Conservation (phyloP, 2,888 invertebrate species). For the Xanthorhoe designata region DNA sequence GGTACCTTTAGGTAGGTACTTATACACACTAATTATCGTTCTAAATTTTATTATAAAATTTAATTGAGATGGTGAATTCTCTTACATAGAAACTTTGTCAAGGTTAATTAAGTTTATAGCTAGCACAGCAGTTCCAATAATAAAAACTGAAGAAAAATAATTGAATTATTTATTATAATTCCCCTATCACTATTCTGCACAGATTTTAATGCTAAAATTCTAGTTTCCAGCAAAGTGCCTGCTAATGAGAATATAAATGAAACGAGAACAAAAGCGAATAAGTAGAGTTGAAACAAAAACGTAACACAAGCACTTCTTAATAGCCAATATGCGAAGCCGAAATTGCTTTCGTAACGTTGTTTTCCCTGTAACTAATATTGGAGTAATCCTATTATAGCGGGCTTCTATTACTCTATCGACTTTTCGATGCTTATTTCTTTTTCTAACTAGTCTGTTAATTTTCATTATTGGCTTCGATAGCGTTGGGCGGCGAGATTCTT, state of each 20-base stretch:
- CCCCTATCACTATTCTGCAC: slow-evolving; percentile 5
- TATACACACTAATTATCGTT: too few species aligned
- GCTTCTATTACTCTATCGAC: slow-evolving; percentile 59
- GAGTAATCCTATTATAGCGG: slow-evolving; percentile 74
- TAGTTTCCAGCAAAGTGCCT: slow-evolving; percentile 19
- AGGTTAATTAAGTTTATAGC: too few species aligned
- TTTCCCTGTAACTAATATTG: slow-evolving; percentile 78
- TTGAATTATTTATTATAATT: slow-evolving; percentile 13
- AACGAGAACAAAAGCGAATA: slow-evolving; percentile 48
- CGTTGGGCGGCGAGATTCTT: slow-evolving; percentile 29
- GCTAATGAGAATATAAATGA: slow-evolving; percentile 38
- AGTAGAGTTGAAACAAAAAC: slow-evolving; percentile 47
- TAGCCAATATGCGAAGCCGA: slow-evolving; percentile 83
- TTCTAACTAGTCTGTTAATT: slow-evolving; percentile 45
- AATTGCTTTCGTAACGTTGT: slow-evolving; percentile 83
- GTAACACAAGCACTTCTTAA: slow-evolving; percentile 65
- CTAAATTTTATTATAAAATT: too few species aligned
- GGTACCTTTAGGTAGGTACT: too few species aligned
- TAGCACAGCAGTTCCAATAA: background rate
- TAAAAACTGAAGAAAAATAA: background rate
- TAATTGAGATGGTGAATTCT: background rate
- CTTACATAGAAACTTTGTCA: background rate
- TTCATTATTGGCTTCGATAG: slow-evolving; percentile 35
- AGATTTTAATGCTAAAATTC: slow-evolving; percentile 25
- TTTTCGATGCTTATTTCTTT: slow-evolving; percentile 50